Evolutionary conservation across 2,797 vertebrate species (phyloP).

Genomic region (Carcharodon carcharias): DNA sequence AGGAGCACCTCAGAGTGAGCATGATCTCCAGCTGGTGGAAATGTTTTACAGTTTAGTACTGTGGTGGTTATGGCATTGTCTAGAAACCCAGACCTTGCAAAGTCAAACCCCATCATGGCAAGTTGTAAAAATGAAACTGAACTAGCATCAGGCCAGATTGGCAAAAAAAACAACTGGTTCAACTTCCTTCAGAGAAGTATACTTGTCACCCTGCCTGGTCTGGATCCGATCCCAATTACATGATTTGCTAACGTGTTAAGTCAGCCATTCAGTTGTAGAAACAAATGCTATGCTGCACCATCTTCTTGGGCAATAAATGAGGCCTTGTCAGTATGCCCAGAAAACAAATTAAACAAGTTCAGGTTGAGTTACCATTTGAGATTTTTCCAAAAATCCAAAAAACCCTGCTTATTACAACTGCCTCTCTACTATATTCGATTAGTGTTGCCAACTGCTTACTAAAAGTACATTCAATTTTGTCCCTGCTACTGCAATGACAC

Average conservation of each 20-base stretch:
- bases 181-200: background rate
- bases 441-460: background rate
- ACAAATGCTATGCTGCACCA: background rate
- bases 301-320: background rate
- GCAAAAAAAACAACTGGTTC: background rate
- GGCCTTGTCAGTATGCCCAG: background rate
- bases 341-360: background rate
- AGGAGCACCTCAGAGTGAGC: background rate
- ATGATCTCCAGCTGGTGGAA: background rate
- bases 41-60: background rate
- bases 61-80: background rate
- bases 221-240: background rate
- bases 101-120: background rate
- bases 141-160: background rate
- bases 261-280: background rate
- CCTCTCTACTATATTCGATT: background rate
- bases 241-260: background rate
- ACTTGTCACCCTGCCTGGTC: background rate
- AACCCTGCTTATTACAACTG: background rate
- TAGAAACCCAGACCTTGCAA: background rate
- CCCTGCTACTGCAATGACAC: background rate
- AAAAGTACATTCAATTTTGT: background rate
- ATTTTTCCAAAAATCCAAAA: background rate
- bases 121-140: background rate
- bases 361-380: background rate